Evolutionary conservation across 2,797 vertebrate species (phyloP).

Genomic region (Clarias pachynema): DNA sequence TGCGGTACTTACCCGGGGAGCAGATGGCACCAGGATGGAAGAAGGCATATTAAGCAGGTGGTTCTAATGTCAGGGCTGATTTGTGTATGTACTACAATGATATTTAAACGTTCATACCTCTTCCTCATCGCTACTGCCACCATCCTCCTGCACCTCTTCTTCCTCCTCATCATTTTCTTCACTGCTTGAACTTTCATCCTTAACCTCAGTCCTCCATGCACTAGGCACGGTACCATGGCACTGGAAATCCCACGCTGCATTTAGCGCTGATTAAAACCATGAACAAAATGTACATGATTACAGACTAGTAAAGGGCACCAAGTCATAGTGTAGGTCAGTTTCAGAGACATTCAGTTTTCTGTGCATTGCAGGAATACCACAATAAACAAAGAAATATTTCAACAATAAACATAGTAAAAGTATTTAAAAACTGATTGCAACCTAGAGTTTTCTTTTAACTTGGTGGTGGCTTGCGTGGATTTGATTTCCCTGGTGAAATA

Average conservation of each 20-base stretch:
- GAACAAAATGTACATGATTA: conserved; percentile 10
- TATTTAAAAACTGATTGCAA: background rate
- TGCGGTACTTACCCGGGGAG: no score
- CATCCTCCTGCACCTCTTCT: conserved; percentile 74
- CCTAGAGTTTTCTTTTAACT: background rate
- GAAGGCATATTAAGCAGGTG: no score
- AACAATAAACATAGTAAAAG: background rate
- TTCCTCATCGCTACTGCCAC: conserved; percentile 73
- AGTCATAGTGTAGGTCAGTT: background rate
- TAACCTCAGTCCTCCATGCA: conserved; percentile 80
- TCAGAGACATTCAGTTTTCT: background rate
- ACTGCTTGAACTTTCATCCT: conserved; percentile 81
- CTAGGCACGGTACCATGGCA: conserved; percentile 68
- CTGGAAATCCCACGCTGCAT: conserved; percentile 76
- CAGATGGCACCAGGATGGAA: no score
- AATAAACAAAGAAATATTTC: background rate
- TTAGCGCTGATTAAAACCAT: conserved; percentile 67
- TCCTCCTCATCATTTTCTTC: conserved; percentile 79
- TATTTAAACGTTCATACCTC: conserved; percentile 66
- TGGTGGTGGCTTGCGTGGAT: no score
- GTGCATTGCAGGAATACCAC: background rate
- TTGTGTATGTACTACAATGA: background rate
- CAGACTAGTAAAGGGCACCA: background rate
- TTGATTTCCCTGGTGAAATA: no score
- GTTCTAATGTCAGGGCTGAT: no score